Evolutionary conservation across 2,797 vertebrate genomes (phyloP).

Genomic region (Discoglossus pictus): DNA sequence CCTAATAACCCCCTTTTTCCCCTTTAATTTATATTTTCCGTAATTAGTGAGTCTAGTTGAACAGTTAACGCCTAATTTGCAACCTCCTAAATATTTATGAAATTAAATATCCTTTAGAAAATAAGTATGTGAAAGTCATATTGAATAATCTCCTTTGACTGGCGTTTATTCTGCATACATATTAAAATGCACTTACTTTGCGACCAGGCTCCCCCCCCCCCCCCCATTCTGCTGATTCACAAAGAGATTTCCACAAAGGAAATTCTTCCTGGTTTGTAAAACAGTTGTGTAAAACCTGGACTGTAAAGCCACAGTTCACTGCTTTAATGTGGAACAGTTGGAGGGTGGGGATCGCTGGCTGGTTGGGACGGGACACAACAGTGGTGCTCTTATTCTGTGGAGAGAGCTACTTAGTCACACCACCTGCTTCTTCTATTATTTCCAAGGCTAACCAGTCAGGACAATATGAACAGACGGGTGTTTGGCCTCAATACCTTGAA

Average conservation of each 20-base stretch:
- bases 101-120: background rate
- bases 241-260: constrained; percentile 74
- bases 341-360: constrained; percentile 86
- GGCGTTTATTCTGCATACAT: constrained; percentile 58
- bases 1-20: too few species aligned
- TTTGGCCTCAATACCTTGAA: constrained; percentile 65
- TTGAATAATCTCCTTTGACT: constrained; percentile 32
- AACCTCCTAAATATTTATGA: constrained; percentile 38
- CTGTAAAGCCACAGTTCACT: constrained; percentile 86
- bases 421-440: constrained; percentile 97
- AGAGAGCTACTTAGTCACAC: constrained; percentile 94
- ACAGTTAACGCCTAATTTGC: background rate
- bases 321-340: constrained; percentile 96
- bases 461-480: constrained; percentile 86
- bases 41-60: too few species aligned
- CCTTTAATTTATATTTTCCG: too few species aligned
- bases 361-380: constrained; percentile 82
- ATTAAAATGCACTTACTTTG: constrained; percentile 66
- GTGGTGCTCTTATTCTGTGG: constrained; percentile 80
- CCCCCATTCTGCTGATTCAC: constrained; percentile 58
- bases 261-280: constrained; percentile 88
- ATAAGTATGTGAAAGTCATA: constrained; percentile 13
- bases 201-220: constrained; percentile 53
- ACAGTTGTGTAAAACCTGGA: constrained; percentile 96
- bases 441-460: constrained; percentile 78